These are phyloP conservation scores for Bubo blakistoni DNA, from an alignment of 2,113 vertebrate species.

Conservation along the genomic window DNA sequence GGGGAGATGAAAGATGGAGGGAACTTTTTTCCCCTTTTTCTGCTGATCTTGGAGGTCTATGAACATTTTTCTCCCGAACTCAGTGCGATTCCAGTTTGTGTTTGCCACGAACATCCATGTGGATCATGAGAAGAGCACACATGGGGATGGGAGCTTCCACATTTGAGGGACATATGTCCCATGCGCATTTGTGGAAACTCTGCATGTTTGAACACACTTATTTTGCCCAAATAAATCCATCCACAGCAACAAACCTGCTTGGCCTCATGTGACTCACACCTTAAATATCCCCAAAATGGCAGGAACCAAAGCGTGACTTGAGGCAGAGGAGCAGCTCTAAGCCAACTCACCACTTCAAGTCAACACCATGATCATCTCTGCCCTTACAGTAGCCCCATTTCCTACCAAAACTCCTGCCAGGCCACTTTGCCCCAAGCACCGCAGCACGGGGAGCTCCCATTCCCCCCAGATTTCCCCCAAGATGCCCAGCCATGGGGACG, in stretches of 20 bases:
- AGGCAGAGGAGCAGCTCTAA: background rate
- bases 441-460: fast-evolving
- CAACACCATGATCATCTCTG: fast-evolving
- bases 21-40: fast-evolving
- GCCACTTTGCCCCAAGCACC: background rate
- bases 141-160: fast-evolving
- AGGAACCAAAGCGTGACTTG: fast-evolving
- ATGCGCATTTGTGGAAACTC: background rate
- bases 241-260: background rate
- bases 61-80: background rate
- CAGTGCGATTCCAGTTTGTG: fast-evolving
- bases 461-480: background rate
- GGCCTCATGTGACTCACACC: background rate
- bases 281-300: background rate
- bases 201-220: fast-evolving
- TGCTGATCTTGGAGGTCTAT: background rate
- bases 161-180: fast-evolving
- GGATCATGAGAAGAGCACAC: fast-evolving
- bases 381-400: background rate
- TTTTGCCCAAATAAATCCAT: background rate
- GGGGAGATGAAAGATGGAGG: background rate
- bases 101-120: background rate
- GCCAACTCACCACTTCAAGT: background rate
- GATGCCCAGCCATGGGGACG: fast-evolving
- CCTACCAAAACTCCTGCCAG: background rate